Conservation (phyloP, 2,888 invertebrate genomes). For the Meandrusa payeni region DNA sequence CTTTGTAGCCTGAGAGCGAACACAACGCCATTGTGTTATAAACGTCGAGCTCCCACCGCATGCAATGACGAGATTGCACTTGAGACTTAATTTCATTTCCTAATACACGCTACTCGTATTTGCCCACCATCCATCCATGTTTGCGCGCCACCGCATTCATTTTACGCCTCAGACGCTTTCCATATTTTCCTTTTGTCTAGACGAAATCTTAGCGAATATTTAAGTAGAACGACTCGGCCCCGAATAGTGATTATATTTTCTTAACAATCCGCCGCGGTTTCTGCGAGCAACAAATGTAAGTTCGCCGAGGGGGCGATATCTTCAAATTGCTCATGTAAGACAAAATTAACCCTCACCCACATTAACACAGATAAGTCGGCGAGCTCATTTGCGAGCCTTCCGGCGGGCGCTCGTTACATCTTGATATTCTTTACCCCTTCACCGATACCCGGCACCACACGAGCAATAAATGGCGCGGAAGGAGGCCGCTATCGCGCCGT, state of each 20-base stretch:
- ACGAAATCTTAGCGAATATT: conserved; percentile 78
- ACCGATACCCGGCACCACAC: conserved; percentile 74
- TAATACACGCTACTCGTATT: conserved; percentile 67
- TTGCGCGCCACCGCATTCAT: conserved; percentile 68
- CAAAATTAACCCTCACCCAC: conserved; percentile 79
- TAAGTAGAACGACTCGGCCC: conserved; percentile 49
- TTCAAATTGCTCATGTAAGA: conserved; percentile 78
- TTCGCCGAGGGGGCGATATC: conserved; percentile 56
- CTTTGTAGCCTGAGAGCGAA: conserved; percentile 27
- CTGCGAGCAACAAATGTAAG: conserved; percentile 53
- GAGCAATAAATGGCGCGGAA: conserved; percentile 81
- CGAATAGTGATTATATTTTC: conserved; percentile 23
- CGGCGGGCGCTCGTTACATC: conserved; percentile 77
- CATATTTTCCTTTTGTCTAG: conserved; percentile 80
- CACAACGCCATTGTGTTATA: conserved; percentile 28
- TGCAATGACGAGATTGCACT: conserved; percentile 59
- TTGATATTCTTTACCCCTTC: conserved; percentile 81
- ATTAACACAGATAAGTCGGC: conserved; percentile 78
- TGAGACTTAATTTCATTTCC: conserved; percentile 75
- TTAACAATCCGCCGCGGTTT: conserved; percentile 29
- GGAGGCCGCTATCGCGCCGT: conserved; percentile 70
- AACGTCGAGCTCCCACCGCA: conserved; percentile 36
- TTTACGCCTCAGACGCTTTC: conserved; percentile 59
- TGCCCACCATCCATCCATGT: conserved; percentile 67
- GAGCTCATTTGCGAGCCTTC: conserved; percentile 81